Conservation (phyloP, 2,888 invertebrate species). For the Orthosia incerta region DNA sequence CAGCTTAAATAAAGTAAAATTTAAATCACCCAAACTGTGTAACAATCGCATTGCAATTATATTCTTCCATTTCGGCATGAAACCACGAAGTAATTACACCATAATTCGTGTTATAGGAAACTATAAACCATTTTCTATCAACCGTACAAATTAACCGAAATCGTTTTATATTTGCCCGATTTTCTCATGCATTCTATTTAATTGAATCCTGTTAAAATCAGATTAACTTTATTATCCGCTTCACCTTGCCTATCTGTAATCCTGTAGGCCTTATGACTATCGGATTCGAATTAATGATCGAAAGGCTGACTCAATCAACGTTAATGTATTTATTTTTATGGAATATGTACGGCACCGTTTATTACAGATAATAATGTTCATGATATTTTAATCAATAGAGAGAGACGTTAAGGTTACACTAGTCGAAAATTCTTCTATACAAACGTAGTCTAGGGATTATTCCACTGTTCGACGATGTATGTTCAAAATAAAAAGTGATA, state of each 20-base stretch:
- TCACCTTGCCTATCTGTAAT: background rate
- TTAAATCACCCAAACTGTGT: background rate
- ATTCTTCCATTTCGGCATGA: background rate
- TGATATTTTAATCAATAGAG: background rate
- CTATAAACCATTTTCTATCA: background rate
- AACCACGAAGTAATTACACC: background rate
- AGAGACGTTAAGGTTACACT: no score
- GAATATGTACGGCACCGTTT: background rate
- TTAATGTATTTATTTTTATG: background rate
- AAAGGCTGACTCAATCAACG: background rate
- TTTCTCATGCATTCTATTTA: background rate
- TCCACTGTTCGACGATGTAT: no score
- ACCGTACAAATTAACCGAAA: background rate
- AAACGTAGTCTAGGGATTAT: no score
- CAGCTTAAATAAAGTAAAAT: background rate
- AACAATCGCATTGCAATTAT: slow-evolving; percentile 4
- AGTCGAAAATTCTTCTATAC: no score
- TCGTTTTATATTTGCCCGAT: background rate
- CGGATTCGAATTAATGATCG: background rate
- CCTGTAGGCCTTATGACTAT: background rate
- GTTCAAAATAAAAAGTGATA: no score
- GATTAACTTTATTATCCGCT: slow-evolving; percentile 4
- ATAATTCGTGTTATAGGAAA: background rate
- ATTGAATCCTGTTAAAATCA: background rate
- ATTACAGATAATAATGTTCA: background rate